Base-by-base conservation (phyloP, 2,113 vertebrate genomes). In the Saguinus midas region DNA sequence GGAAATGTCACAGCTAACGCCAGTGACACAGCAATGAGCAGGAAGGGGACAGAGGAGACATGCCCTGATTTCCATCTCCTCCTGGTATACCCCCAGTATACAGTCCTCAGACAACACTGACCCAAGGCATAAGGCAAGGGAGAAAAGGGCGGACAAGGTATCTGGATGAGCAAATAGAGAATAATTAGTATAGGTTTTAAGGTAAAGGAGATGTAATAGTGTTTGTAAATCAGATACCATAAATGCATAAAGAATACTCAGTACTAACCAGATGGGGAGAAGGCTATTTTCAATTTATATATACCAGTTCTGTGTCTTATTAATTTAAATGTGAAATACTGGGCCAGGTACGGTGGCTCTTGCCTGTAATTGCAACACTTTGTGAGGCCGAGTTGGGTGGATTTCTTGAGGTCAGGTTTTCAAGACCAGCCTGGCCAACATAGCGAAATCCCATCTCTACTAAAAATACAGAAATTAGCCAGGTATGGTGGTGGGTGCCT, bases 401-500 rank as follows among this genome's bases (percentile, higher is more conserved):
- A 64, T 64, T 27, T 14, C 61, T 64, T 32, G 61, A 64, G 61
- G 61, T 64, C 61, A 32, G 27, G 27, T 6, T 27, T 64, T 64
- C 0, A 6, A 29, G 27, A 64, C 27, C 61, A 64, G 61, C 61
- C 27, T 64, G 61, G 61, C 27, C 61, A 64, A 64, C 12, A 14
- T 29, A 11, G 27, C 27, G 5, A 64, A 29, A 64, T 5, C 61
- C 5, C 5, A 6, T 64, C 61, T 64, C 61, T 64, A 29, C 27
- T 32, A 14, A 64, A 64, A 32, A 64, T 64, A 64, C 61, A 64
- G 29, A 64, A 64, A 64, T 32, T 32, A 32, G 61, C 61, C 27
- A 2, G 61, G 12, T 6, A 0, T 64, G 61, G 61, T 32, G 61
- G 12, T 64, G 61, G 2, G 12, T 0, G 0, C 61, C 12, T 64